phyloP scores from a whole-genome alignment of 2,113 vertebrate genomes.

The Hypanus sabinus region DNA sequence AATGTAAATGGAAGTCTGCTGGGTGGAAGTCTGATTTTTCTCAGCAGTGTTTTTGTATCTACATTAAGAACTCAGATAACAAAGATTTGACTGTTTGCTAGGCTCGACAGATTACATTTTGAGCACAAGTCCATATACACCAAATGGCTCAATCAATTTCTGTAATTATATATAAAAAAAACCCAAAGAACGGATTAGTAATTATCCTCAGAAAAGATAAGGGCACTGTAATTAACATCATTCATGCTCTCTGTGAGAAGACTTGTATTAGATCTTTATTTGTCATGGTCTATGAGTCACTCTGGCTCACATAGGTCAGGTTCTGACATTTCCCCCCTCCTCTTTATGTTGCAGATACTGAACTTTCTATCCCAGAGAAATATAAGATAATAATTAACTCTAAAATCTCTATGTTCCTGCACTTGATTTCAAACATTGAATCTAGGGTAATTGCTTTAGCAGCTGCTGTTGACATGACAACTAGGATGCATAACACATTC shows the following conservation, averaged over 20 bases:
- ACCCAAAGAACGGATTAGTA: neutral
- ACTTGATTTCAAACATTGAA: neutral
- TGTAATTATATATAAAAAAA: neutral
- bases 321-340: neutral
- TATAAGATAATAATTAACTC: neutral
- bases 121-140: neutral
- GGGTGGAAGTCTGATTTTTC: neutral
- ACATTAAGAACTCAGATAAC: neutral
- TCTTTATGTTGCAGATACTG: neutral
- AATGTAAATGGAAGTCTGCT: neutral
- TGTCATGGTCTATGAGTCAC: neutral
- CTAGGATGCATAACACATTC: neutral
- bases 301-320: neutral
- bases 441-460: slow-evolving; percentile 6
- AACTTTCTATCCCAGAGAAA: neutral
- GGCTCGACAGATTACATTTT: neutral
- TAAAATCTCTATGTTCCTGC: neutral
- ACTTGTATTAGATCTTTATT: neutral
- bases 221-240: neutral
- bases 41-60: neutral
- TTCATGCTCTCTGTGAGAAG: neutral
- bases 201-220: neutral
- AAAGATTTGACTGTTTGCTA: neutral
- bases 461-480: slow-evolving; percentile 15
- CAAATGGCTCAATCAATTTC: neutral